Conservation (phyloP, 1,140 invertebrate species). For the Macrobrachium rosenbergii region DNA sequence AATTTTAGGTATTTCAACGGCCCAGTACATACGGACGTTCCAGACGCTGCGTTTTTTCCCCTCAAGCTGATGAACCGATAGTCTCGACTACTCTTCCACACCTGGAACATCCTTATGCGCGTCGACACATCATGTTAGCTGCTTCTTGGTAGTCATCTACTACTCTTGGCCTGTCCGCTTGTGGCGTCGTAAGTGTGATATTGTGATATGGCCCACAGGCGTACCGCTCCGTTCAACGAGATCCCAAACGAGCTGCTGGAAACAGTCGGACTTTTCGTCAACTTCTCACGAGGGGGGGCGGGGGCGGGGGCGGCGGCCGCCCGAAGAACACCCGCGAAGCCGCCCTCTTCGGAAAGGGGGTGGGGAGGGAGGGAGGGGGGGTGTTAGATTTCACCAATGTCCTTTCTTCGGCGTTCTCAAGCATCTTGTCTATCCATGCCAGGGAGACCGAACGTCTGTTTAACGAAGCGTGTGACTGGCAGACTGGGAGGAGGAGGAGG, state of each 20-base stretch:
- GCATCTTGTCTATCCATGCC: too few relatives aligned
- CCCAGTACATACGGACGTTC: slow-evolving; percentile 38
- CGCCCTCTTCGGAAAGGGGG: background rate
- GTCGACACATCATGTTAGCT: slow-evolving; percentile 27
- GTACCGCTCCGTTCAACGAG: too few relatives aligned
- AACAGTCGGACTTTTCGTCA: too few relatives aligned
- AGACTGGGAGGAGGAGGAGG: background rate
- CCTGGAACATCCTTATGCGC: slow-evolving; percentile 43
- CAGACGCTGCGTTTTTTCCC: slow-evolving; percentile 6
- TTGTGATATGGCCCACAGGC: too few relatives aligned
- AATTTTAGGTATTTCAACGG: slow-evolving; percentile 21
- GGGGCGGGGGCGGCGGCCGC: background rate
- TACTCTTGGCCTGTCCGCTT: slow-evolving; percentile 43
- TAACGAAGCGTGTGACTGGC: too few relatives aligned
- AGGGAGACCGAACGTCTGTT: too few relatives aligned
- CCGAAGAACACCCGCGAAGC: background rate
- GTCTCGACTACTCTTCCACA: background rate
- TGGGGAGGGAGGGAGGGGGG: background rate
- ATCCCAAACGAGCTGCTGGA: too few relatives aligned
- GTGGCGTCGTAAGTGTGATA: background rate
- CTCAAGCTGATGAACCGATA: background rate
- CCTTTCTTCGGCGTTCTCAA: background rate
- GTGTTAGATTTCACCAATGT: background rate
- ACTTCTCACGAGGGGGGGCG: background rate
- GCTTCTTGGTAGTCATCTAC: slow-evolving; percentile 25